Evolutionary conservation across 1,140 invertebrate genomes (phyloP), one percentile per base, ranked within the genome.

Genomic region (Cardiocondyla obscurior): DNA sequence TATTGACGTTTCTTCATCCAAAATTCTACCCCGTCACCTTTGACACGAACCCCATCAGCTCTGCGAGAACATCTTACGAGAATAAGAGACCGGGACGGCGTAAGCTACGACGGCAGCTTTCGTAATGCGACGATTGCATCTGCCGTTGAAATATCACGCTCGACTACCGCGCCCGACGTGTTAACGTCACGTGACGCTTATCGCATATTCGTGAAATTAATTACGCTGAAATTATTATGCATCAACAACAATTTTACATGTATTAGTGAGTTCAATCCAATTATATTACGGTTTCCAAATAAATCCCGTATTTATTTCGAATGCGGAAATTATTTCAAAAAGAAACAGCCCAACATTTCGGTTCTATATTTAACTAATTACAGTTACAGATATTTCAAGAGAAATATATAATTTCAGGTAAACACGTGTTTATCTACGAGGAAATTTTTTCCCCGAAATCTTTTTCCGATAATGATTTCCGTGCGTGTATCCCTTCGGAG

Each of bases 1-100:
- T 69, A 79, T 79, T 79, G 74, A 79, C 62, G 46, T 55, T 53
- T 60, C 72, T 58, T 39, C 46, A 67, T 79, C 46, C 46, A 67
- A 79, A 79, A 79, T 79, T 79, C 74, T 22, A 55, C 25, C 30
- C 25, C 22, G n/a, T 22, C 25, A n/a, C 33, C 74, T 79, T 79
- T 67, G 74, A 79, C 44, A 67, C 46, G 25, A 53, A 69, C 16
- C 22, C 62, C 46, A 67, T 67, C 62, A 77, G 22, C 33, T 10
- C 36, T 64, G 62, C 62, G 53, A 67, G 30, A n/a, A n/a, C 60
- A 19, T 53, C 62, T 67, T 39, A 49, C 33, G 8, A 28, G 33
- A 30, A 53, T 69, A 79, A 69, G 42, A 69, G 62, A 16, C 39
- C 33, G 14, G 7, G 1, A 39, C 33, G 73, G 14, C 30, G 14